Conservation (phyloP, 2,113 vertebrate species). For the Microcebus tavaratra region DNA sequence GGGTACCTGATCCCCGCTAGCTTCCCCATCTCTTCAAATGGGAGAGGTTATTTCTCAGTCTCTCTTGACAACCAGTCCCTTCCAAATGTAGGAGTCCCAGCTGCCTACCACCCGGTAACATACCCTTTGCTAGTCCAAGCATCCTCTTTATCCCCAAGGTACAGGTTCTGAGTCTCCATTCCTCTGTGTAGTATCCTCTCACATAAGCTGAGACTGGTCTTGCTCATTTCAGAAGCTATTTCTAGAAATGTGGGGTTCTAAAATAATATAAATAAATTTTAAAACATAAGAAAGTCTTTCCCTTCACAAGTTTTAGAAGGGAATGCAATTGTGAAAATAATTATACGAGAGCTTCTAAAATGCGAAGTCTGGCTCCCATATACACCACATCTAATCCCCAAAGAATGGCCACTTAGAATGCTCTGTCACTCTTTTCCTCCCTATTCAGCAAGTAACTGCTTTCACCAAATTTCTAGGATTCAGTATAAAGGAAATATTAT, state of each 20-base stretch:
- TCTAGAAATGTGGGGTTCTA: constrained; percentile 40
- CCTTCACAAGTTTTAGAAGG: not conserved
- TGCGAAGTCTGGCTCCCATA: not conserved
- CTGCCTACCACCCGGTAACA: not conserved
- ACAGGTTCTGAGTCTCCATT: not conserved
- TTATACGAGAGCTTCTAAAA: constrained; percentile 9
- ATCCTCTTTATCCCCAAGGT: not conserved
- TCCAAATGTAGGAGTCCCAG: not conserved
- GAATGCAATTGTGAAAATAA: constrained; percentile 31
- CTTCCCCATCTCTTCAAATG: not conserved
- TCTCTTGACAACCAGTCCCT: not conserved
- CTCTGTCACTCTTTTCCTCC: not conserved
- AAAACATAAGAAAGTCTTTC: not conserved
- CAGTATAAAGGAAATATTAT: not conserved
- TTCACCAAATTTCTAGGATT: constrained; percentile 43
- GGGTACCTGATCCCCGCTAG: not conserved
- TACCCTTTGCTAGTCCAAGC: not conserved
- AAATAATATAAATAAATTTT: constrained; percentile 4
- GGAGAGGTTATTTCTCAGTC: not conserved
- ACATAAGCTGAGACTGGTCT: not conserved
- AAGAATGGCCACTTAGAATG: not conserved
- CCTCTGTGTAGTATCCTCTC: not conserved
- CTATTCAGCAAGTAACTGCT: not conserved
- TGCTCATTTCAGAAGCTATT: constrained; percentile 36
- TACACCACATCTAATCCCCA: not conserved